A percentile compares a stretch with the other conserved stretches of the same genome.
phyloP scores from a whole-genome alignment of 2,888 invertebrate genomes.

The Chirona hameri region DNA sequence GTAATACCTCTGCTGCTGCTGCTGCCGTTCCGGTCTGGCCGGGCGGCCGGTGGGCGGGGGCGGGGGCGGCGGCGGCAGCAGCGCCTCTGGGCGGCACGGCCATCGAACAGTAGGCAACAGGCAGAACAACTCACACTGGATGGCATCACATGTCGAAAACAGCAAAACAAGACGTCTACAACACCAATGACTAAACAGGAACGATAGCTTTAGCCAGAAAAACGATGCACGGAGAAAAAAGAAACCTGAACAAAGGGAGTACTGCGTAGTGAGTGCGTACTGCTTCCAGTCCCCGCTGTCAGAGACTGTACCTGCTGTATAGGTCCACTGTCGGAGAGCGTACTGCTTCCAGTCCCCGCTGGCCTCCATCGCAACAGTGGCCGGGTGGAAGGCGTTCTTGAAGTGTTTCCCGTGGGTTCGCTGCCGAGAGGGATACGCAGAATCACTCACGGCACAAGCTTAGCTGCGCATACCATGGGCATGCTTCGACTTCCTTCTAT shows the following conservation, averaged over 20 bases:
- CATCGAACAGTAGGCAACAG: neutral
- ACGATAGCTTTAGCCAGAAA: too few relatives aligned
- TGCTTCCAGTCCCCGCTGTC: neutral
- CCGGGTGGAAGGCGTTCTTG: neutral
- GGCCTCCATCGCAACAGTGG: neutral
- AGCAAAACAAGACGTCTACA: too few relatives aligned
- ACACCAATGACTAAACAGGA: too few relatives aligned
- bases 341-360: neutral
- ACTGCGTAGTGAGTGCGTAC: neutral
- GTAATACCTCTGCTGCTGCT: too few relatives aligned
- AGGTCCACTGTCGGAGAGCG: slow-evolving; percentile 12
- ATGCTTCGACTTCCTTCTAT: too few relatives aligned
- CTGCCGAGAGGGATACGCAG: neutral
- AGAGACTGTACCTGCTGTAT: neutral
- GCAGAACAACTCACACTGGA: too few relatives aligned
- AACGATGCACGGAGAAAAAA: too few relatives aligned
- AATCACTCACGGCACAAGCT: too few relatives aligned
- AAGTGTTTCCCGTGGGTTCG: neutral
- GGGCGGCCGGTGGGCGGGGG: neutral
- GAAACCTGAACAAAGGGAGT: too few relatives aligned
- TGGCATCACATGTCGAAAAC: too few relatives aligned
- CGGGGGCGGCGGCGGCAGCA: neutral
- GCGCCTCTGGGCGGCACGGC: neutral
- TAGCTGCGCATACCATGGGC: too few relatives aligned
- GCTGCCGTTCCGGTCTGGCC: neutral